Base-by-base conservation (phyloP, 2,888 invertebrate species). In the Julus scanicus region DNA sequence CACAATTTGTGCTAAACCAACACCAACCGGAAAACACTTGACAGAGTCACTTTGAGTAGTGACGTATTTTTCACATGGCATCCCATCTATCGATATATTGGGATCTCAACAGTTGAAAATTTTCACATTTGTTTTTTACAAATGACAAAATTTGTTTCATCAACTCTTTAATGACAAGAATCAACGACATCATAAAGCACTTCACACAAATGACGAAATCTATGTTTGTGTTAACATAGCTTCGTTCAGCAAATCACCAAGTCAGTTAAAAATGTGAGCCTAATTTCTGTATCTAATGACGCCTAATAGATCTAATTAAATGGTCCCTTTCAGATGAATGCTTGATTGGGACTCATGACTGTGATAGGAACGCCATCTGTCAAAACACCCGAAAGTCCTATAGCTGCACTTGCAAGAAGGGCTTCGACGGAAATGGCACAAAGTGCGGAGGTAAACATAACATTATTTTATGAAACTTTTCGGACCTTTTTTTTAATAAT, bases 261-360 rank as follows among this genome's bases (percentile, higher is more conserved):
- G 15, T 17, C 57, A 15, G 57, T 57, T 57, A 17, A 57, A 57
- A 29, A 29, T 49, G 13, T 17, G 57, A 57, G 57, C 57, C 57
- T 57, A 57, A 57, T 57, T 57, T 57, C 57, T 57, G 11, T 57
- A 57, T 57, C 57, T 57, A 3, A 57, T 57, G 57, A 57, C 57
- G 15, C 17, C 48, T 48, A 48, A 15, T 57, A 57, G 57, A 57
- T 57, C 15, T 57, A 57, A 57, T 57, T 57, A 57, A 57, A 57
- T 57, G 57, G 57, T 88, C 80, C 87, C 80, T 93, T 90, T 4
- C 90, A 90, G 91, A 91, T 83, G 90, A 90, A 86, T 90, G 91
- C 53, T 86, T 88, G 11, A 89, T 89, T 49, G 90, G 88, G 4
- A 89, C 89, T 20, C 90, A 90, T 48, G 88, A 88, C 48, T 90